Base-by-base conservation (phyloP, 2,113 vertebrate species). In the Sterrhoptilus dennistouni region DNA sequence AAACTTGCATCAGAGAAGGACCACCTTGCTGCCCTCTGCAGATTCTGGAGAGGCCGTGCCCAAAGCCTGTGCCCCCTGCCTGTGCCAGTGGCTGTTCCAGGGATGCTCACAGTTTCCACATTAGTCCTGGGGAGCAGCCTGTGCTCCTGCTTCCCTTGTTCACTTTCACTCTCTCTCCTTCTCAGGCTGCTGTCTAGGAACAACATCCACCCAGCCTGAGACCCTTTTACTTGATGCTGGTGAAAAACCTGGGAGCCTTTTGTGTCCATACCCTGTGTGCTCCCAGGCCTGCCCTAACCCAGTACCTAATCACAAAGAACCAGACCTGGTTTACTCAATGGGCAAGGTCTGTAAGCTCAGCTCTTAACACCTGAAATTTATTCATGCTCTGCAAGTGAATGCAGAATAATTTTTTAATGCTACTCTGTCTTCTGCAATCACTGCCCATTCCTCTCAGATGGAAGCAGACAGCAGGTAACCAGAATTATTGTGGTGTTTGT, bases 91-190 rank as follows among this genome's bases (percentile, higher is more conserved):
- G 19, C 25, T 19, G 15, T 25, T 36, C 12, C 6, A 19, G 42
- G 52, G 50, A 52, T 8, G 3, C 21, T 63, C 38, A 14, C 15
- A 21, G 64, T 33, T 23, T 44, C 22, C 6, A 12, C 40, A 14
- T 3, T 6, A 50, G 56, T 45, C 35, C 21, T 11, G 47, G 45
- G 29, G 12, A 66, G 42, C 45, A 50, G 15, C 50, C 54, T 22
- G 49, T 57, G 5, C 54, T 65, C n/a, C 52, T 53, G 61, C 54
- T 28, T 64, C 28, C 28, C 29, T 40, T 3, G 7, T 9, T 24
- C 6, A 4, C 54, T 89, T 68, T 27, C 31, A n/a, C 20, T 74
- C 0, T 0, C 36, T 52, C 4, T 47, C 27, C 5, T 33, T 60
- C 42, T 45, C 17, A n/a, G 22, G 53, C 33, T 69, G 29, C 82